These are phyloP conservation scores for Exocentrus adspersus DNA, from an alignment of 2,888 invertebrate genomes.

Conservation along the genomic window DNA sequence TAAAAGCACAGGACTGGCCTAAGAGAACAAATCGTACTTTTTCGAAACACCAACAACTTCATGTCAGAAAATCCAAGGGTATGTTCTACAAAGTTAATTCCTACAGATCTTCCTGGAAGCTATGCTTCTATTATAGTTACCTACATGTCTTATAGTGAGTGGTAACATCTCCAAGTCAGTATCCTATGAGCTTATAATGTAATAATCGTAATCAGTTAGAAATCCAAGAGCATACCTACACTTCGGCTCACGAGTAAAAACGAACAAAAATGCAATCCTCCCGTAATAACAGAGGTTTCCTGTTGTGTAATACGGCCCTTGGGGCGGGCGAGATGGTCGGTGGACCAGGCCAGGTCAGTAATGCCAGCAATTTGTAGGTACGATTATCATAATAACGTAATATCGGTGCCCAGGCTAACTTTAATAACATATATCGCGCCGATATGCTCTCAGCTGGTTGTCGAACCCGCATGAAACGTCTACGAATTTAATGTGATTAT, in stretches of 20 bases:
- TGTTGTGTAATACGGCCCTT: conserved; percentile 34
- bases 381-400: conserved; percentile 57
- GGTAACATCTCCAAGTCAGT: neutral
- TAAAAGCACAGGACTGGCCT: no score
- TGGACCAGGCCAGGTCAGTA: conserved; percentile 49
- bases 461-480: conserved; percentile 27
- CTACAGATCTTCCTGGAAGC: no score
- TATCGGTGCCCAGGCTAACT: conserved; percentile 48
- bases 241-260: conserved; percentile 3
- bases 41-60: no score
- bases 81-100: no score
- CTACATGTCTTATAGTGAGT: no score
- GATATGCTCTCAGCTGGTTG: conserved; percentile 27
- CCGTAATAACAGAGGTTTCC: conserved; percentile 30
- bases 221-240: conserved; percentile 3
- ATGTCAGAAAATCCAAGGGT: no score
- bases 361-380: conserved; percentile 53
- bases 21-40: no score
- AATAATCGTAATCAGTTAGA: conserved; percentile 14
- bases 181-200: conserved; percentile 7
- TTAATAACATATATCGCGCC: conserved; percentile 43
- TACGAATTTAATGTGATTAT: conserved; percentile 29
- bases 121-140: no score
- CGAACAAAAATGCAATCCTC: conserved; percentile 12
- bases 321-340: conserved; percentile 31